These are phyloP conservation scores for Leptinotarsa rubiginosa DNA, from an alignment of 2,888 invertebrate species.

Conservation along the genomic window DNA sequence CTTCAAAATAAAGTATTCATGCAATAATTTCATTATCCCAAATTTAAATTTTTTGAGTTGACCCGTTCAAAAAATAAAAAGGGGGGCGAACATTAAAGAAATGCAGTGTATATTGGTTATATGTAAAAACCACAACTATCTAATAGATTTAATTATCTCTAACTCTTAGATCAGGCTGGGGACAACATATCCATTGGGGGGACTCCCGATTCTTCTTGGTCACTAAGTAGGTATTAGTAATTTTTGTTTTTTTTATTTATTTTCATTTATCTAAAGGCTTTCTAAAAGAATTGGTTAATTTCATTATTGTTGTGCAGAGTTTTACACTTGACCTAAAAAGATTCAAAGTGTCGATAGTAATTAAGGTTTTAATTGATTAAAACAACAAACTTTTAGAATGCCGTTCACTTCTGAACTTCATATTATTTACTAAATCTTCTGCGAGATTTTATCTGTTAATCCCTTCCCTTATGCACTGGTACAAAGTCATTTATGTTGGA, in stretches of 20 bases:
- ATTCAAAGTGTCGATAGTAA: not conserved
- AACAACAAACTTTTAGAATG: too few species aligned
- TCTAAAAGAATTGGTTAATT: not conserved
- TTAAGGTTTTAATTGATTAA: not conserved
- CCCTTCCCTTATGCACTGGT: too few species aligned
- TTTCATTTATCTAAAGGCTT: not conserved
- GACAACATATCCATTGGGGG: not conserved
- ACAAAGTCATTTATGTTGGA: too few species aligned
- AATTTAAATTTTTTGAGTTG: too few species aligned
- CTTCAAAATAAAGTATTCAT: too few species aligned
- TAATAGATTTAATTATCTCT: not conserved
- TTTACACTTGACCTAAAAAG: too few species aligned
- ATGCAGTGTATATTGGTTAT: not conserved
- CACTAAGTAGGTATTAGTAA: not conserved
- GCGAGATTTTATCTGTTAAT: too few species aligned
- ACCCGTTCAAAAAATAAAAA: too few species aligned
- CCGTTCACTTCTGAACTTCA: too few species aligned
- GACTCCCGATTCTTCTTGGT: not conserved
- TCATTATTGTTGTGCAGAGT: not conserved
- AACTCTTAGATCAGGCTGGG: slow-evolving; percentile 7
- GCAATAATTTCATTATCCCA: too few species aligned
- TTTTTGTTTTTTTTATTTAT: not conserved
- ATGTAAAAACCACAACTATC: not conserved
- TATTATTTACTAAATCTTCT: too few species aligned
- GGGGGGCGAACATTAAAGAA: too few species aligned